Evolutionary conservation across 1,140 invertebrate genomes (phyloP).

Genomic region (Portunus trituberculatus): DNA sequence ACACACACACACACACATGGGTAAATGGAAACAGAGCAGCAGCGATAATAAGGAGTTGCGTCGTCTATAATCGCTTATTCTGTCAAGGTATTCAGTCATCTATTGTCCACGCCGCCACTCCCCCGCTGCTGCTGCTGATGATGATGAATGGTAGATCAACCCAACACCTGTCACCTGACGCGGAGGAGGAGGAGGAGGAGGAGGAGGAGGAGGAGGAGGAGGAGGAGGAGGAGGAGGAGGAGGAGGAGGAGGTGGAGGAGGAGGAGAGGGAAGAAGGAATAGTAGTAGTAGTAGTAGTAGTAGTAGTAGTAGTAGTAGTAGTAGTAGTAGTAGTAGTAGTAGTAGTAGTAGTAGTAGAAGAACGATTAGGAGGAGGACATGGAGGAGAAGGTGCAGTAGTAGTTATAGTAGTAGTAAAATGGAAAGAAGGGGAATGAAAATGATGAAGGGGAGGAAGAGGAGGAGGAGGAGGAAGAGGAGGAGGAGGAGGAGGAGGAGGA

Average conservation of each 20-base stretch:
- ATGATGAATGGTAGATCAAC: not conserved
- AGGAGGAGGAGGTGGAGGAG: not conserved
- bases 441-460: too few species aligned
- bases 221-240: not conserved
- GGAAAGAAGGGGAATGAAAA: too few species aligned
- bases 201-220: not conserved
- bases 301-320: constrained; percentile 16
- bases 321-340: constrained; percentile 53
- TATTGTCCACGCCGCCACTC: not conserved
- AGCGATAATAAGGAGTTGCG: not conserved
- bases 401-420: too few species aligned
- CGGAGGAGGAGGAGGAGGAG: not conserved
- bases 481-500: too few species aligned
- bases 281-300: constrained; percentile 9
- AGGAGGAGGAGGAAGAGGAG: too few species aligned
- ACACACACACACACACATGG: too few species aligned
- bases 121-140: not conserved
- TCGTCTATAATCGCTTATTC: not conserved
- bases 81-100: not conserved
- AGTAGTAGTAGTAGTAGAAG: not conserved
- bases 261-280: not conserved
- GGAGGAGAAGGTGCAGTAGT: too few species aligned
- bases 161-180: not conserved
- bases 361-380: too few species aligned
- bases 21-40: too few species aligned